Conservation (phyloP, 30 jellyfish, hydroid and myxozoan species). For the Pelagia noctiluca region DNA sequence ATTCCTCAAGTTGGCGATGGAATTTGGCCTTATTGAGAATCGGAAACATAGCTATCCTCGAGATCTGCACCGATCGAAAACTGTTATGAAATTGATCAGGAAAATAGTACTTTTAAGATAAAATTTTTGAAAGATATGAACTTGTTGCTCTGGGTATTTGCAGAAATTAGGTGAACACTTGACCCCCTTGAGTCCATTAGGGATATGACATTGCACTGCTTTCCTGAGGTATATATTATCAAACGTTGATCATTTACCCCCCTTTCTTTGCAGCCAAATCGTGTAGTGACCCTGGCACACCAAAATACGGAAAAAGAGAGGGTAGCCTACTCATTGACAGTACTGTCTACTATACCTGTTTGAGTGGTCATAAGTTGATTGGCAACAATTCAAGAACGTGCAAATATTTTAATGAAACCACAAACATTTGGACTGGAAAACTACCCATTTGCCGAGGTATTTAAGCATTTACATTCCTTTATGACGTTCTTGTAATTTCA, state of each 20-base stretch:
- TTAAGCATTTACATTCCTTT: not conserved
- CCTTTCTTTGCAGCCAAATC: slow-evolving; percentile 59
- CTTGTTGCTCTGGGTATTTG: no score
- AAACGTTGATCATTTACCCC: not conserved
- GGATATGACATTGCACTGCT: slow-evolving; percentile 72
- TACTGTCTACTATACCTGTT: slow-evolving; percentile 73
- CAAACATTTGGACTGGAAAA: slow-evolving; percentile 79
- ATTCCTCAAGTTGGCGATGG: no score
- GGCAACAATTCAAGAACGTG: slow-evolving; percentile 86
- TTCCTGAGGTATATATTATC: slow-evolving; percentile 65
- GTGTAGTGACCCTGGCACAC: slow-evolving; percentile 91
- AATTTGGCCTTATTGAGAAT: no score
- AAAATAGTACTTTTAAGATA: no score
- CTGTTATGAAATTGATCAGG: no score
- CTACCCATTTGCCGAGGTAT: slow-evolving; percentile 88
- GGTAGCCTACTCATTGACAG: slow-evolving; percentile 70
- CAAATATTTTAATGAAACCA: slow-evolving; percentile 26
- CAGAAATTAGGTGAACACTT: no score
- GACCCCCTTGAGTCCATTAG: no score
- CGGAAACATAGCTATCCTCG: no score
- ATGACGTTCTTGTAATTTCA: no score
- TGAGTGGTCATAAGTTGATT: slow-evolving; percentile 53
- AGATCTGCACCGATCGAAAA: no score
- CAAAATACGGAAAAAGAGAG: slow-evolving; percentile 52
- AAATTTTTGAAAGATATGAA: no score